Percentiles rank a stretch among this genome's conserved stretches.
phyloP scores from a whole-genome alignment of 2,797 vertebrate species.

The Rousettus madagascariensis region DNA sequence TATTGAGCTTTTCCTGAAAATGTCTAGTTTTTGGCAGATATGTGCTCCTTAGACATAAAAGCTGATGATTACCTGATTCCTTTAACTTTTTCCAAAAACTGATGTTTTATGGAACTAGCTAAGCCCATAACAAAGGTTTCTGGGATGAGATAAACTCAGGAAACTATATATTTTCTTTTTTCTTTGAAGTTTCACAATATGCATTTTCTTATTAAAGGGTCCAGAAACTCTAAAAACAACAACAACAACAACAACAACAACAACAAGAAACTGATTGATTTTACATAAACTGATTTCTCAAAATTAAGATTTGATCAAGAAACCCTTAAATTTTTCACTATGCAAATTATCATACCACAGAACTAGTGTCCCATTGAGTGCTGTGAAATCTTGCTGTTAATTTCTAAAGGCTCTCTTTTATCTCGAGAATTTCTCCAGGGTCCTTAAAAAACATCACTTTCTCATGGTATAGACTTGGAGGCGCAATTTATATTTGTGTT shows the following conservation, averaged over 20 bases:
- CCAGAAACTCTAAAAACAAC: not conserved
- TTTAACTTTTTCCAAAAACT: not conserved
- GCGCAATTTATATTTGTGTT: not conserved
- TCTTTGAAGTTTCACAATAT: not conserved
- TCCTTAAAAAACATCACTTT: not conserved
- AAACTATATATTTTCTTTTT: not conserved
- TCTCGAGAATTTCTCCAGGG: not conserved
- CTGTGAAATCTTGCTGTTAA: not conserved
- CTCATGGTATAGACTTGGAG: not conserved
- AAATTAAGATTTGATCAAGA: not conserved
- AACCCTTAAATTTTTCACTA: not conserved
- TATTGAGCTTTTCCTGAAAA: not conserved
- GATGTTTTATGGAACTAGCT: not conserved
- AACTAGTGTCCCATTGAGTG: not conserved
- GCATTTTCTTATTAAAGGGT: not conserved
- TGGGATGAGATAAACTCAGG: slow-evolving; percentile 15
- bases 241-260: too few species aligned
- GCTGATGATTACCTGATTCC: not conserved
- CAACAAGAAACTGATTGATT: not conserved
- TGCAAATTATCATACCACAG: not conserved
- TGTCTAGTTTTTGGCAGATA: not conserved
- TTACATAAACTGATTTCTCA: not conserved
- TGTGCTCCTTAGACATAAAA: not conserved
- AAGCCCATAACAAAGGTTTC: not conserved
- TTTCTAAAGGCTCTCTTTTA: not conserved